Conservation (phyloP, 1,140 invertebrate species). For the Lepidotrigona ventralis region DNA sequence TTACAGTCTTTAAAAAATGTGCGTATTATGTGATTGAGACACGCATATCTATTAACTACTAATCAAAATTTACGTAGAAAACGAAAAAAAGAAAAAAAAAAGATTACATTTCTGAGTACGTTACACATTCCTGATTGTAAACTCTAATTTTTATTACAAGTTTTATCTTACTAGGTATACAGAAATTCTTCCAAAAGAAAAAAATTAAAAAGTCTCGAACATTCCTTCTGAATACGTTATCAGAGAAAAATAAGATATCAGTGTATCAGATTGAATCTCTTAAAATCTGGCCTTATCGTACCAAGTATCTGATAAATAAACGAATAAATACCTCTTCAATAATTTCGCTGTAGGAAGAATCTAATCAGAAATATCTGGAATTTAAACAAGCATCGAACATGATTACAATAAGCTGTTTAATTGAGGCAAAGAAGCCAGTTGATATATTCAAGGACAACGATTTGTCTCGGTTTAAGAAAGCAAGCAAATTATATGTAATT, state of each 20-base stretch:
- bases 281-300: neutral
- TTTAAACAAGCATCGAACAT: neutral
- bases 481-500: neutral
- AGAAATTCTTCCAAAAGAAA: neutral
- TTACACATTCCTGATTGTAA: neutral
- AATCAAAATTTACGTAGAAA: neutral
- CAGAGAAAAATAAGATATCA: neutral
- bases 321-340: neutral
- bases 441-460: slow-evolving; percentile 17
- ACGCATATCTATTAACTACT: neutral
- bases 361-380: neutral
- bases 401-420: neutral
- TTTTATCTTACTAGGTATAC: neutral
- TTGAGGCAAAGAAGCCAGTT: neutral
- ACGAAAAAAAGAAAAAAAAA: neutral
- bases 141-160: neutral
- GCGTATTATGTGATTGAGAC: neutral
- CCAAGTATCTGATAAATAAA: no score
- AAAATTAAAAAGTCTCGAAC: neutral
- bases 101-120: neutral
- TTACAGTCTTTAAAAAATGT: neutral
- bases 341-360: neutral
- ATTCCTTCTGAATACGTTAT: neutral
- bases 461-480: neutral
- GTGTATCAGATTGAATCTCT: neutral